phyloP scores from a whole-genome alignment of 2,888 invertebrate genomes.

The Mesoligia furuncula region DNA sequence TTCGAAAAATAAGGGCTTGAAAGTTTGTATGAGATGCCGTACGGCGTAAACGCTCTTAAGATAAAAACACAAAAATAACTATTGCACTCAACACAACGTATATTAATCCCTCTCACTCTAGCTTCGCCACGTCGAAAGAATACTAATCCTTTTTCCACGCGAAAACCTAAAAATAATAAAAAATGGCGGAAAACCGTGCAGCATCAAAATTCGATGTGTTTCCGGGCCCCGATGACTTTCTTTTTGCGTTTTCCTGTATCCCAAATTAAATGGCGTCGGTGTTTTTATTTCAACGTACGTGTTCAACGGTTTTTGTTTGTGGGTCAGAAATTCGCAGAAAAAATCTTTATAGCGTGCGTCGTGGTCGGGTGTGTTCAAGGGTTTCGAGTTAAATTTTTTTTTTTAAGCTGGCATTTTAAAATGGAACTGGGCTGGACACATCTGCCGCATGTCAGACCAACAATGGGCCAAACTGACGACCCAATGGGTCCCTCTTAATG shows the following conservation, averaged over 20 bases:
- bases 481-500: too few species aligned
- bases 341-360: not conserved
- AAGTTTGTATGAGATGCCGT: too few species aligned
- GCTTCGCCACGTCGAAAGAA: constrained; percentile 29
- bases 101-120: not conserved
- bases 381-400: not conserved
- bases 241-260: constrained; percentile 45
- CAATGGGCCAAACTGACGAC: too few species aligned
- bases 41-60: too few species aligned
- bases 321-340: constrained; percentile 1
- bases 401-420: too few species aligned
- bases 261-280: constrained; percentile 51
- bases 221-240: constrained; percentile 43
- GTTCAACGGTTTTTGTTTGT: constrained; percentile 17
- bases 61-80: not conserved
- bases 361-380: constrained; percentile 1
- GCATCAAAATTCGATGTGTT: constrained; percentile 56
- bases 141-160: constrained; percentile 25
- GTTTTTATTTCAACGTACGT: constrained; percentile 48
- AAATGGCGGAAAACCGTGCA: constrained; percentile 13
- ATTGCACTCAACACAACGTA: not conserved
- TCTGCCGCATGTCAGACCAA: too few species aligned
- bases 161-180: constrained; percentile 23
- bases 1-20: too few species aligned
- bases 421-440: too few species aligned